Percentiles rank a stretch among this genome's conserved stretches.
These are phyloP conservation scores for Psephotus haematonotus DNA, from an alignment of 2,113 vertebrate species.

Conservation along the genomic window DNA sequence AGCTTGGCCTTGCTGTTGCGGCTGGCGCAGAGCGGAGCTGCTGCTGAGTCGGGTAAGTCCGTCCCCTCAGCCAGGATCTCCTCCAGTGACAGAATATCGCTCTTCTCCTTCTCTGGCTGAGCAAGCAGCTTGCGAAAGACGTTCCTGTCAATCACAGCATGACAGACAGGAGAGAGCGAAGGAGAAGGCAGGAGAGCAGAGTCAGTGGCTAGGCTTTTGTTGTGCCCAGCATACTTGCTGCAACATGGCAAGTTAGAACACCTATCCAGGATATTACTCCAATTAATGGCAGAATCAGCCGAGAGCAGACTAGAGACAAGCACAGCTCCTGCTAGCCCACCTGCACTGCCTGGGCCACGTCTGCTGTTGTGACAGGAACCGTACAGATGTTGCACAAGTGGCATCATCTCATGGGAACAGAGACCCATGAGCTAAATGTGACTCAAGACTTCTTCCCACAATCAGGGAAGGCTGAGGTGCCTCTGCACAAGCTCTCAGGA, in stretches of 20 bases:
- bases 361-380: not conserved
- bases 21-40: conserved; percentile 84
- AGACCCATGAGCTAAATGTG: not conserved
- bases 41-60: conserved; percentile 82
- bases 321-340: not conserved
- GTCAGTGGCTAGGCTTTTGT: not conserved
- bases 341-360: not conserved
- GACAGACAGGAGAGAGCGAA: conserved; percentile 29
- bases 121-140: conserved; percentile 95
- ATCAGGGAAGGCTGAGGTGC: not conserved
- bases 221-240: not conserved
- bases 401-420: not conserved
- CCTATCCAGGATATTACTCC: not conserved
- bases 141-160: conserved; percentile 80
- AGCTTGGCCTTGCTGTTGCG: conserved; percentile 93
- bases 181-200: conserved; percentile 53
- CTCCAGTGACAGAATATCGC: conserved; percentile 92
- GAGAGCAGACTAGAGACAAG: not conserved
- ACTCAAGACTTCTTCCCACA: not conserved
- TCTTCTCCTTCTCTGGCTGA: conserved; percentile 92
- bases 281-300: not conserved
- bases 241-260: not conserved
- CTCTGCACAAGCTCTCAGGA: not conserved
- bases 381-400: accelerated
- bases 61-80: conserved; percentile 96